Evolutionary conservation across 2,888 invertebrate genomes (phyloP).

Genomic region (Harmothoe impar): DNA sequence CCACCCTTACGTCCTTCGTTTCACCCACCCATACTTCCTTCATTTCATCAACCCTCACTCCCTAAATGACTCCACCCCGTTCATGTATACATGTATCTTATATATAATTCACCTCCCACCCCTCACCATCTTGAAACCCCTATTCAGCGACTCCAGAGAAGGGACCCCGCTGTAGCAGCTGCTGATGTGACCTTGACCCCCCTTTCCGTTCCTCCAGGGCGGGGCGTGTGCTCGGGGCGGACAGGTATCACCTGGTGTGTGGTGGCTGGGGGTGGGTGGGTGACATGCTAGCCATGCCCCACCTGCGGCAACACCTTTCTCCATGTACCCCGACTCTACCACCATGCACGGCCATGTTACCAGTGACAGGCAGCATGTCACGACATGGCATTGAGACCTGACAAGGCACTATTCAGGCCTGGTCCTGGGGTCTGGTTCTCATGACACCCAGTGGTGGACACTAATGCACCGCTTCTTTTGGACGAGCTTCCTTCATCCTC

Average conservation of each 20-base stretch:
- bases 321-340: not conserved
- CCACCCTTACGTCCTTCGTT: not conserved
- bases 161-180: not conserved
- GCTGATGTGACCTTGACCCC: not conserved
- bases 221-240: not conserved
- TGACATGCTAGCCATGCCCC: not conserved
- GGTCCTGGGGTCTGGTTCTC: too few species aligned
- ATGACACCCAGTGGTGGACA: too few species aligned
- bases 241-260: constrained; percentile 51
- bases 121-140: too few species aligned
- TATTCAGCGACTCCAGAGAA: not conserved
- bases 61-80: not conserved
- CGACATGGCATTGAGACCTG: not conserved
- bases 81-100: too few species aligned
- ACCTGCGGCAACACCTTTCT: not conserved
- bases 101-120: too few species aligned
- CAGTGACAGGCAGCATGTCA: not conserved
- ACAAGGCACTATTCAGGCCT: too few species aligned
- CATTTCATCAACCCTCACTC: not conserved
- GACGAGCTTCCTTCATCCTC: too few species aligned
- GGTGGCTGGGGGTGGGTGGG: not conserved
- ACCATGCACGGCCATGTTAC: not conserved
- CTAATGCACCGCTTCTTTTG: too few species aligned
- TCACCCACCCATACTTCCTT: too few species aligned
- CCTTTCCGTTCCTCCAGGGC: constrained; percentile 25